A percentile compares a stretch with the other conserved stretches of the same genome.
Evolutionary conservation across 37 sponge, comb jelly and placozoan species (phyloP).

Genomic region (Petrosia ficiformis): DNA sequence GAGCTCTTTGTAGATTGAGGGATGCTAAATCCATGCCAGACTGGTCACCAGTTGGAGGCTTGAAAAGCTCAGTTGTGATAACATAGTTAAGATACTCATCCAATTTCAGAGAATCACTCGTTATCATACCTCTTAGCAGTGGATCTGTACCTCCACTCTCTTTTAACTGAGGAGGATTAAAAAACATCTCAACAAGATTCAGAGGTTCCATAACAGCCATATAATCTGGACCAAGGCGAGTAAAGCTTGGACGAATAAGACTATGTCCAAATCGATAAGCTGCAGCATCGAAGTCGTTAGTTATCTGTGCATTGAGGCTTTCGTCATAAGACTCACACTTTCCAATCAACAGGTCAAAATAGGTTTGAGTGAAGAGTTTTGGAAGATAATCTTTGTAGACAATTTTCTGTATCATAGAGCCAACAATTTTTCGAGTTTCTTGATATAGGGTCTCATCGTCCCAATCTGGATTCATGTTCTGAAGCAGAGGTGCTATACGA

Average conservation of each 20-base stretch:
- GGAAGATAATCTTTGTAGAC: constrained; percentile 74
- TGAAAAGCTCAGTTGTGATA: constrained; percentile 67
- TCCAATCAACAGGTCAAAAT: too few species aligned
- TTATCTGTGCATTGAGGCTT: constrained; percentile 28
- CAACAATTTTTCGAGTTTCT: constrained; percentile 78
- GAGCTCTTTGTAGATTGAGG: constrained; percentile 82
- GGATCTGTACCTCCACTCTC: constrained; percentile 74
- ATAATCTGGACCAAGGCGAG: constrained; percentile 40
- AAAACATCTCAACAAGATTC: constrained; percentile 43
- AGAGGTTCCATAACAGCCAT: constrained; percentile 29
- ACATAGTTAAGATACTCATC: constrained; percentile 65
- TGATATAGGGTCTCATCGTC: constrained; percentile 85
- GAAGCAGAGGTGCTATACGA: constrained; percentile 62
- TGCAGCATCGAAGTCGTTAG: constrained; percentile 72
- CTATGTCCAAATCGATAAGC: constrained; percentile 77
- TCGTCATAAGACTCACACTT: constrained; percentile 39
- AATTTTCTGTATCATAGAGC: constrained; percentile 61
- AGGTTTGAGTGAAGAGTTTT: constrained; percentile 43
- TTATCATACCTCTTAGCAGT: constrained; percentile 63
- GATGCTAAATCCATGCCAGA: constrained; percentile 75
- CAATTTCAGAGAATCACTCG: constrained; percentile 25
- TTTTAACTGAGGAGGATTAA: constrained; percentile 49
- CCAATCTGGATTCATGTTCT: constrained; percentile 81
- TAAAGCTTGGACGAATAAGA: constrained; percentile 14
- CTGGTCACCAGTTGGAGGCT: constrained; percentile 14